These are phyloP conservation scores for Cataglyphis hispanica DNA, from an alignment of 1,140 invertebrate species.

Conservation along the genomic window DNA sequence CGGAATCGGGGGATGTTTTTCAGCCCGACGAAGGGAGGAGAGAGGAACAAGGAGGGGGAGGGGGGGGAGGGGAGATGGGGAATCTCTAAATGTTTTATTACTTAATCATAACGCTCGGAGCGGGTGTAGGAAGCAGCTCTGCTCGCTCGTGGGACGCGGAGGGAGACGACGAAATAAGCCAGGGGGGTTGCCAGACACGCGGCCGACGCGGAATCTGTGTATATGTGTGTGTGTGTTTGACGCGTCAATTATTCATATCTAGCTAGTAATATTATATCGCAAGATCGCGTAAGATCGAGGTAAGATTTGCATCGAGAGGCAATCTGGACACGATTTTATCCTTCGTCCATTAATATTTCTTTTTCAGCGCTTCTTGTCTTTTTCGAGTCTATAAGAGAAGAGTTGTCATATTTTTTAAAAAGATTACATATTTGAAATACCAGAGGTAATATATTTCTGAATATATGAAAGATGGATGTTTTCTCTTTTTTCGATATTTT, in stretches of 20 bases:
- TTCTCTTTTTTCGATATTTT: no score
- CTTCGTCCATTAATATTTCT: neutral
- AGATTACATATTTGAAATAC: no score
- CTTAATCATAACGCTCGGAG: conserved; percentile 84
- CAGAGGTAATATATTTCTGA: no score
- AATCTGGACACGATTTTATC: neutral
- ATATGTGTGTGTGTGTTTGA: conserved; percentile 9
- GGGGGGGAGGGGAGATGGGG: neutral
- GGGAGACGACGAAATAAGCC: conserved; percentile 66
- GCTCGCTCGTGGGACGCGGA: conserved; percentile 44
- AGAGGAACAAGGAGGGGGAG: no score
- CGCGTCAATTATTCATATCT: conserved; percentile 75
- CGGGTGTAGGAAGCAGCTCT: conserved; percentile 47
- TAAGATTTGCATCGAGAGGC: neutral
- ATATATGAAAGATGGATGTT: no score
- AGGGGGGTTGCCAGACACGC: conserved; percentile 9
- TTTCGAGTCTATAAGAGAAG: no score
- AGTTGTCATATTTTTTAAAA: no score
- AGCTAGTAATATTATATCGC: conserved; percentile 1
- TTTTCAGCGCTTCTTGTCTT: neutral
- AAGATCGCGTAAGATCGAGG: conserved; percentile 3
- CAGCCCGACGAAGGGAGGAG: conserved; percentile 68
- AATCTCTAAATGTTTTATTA: conserved; percentile 85
- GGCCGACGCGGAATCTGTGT: conserved; percentile 60
- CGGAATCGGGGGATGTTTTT: conserved; percentile 79